These are phyloP conservation scores for Myathropa florea DNA, from an alignment of 2,888 invertebrate genomes.

Conservation along the genomic window DNA sequence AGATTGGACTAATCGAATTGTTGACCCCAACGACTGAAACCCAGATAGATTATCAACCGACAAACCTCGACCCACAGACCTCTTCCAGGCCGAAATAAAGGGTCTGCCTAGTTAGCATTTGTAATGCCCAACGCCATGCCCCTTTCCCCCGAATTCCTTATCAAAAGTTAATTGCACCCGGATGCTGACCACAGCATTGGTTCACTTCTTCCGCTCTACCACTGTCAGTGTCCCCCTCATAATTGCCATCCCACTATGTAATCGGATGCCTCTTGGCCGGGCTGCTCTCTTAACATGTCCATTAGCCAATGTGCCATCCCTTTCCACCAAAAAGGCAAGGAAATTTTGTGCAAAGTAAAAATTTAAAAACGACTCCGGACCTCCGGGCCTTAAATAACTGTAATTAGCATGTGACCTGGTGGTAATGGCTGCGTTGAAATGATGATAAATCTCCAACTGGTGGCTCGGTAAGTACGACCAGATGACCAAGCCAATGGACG, in stretches of 20 bases:
- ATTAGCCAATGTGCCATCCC: not conserved
- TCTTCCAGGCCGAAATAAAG: too few relatives aligned
- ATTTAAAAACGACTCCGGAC: conserved; percentile 3
- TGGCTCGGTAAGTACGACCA: not conserved
- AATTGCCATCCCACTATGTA: conserved; percentile 31
- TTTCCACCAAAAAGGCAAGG: not conserved
- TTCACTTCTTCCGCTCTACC: conserved; percentile 5
- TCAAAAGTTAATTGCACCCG: conserved; percentile 55
- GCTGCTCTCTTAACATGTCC: conserved; percentile 13
- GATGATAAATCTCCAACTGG: conserved; percentile 38
- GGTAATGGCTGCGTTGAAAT: conserved; percentile 53
- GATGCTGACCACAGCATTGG: conserved; percentile 39
- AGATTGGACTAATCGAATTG: not conserved
- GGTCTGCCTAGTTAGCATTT: conserved; percentile 27
- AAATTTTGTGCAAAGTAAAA: conserved; percentile 23
- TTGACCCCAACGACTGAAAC: not conserved
- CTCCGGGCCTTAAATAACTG: conserved; percentile 28
- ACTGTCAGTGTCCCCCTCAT: not conserved
- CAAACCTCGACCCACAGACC: not conserved
- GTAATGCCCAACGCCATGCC: conserved; percentile 25
- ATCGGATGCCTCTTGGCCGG: conserved; percentile 1
- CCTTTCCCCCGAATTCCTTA: conserved; percentile 25
- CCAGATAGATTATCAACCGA: not conserved
- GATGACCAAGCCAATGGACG: not conserved
- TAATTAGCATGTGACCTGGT: conserved; percentile 52